phyloP scores from a whole-genome alignment of 2,113 vertebrate genomes.

The Acanthisitta chloris region DNA sequence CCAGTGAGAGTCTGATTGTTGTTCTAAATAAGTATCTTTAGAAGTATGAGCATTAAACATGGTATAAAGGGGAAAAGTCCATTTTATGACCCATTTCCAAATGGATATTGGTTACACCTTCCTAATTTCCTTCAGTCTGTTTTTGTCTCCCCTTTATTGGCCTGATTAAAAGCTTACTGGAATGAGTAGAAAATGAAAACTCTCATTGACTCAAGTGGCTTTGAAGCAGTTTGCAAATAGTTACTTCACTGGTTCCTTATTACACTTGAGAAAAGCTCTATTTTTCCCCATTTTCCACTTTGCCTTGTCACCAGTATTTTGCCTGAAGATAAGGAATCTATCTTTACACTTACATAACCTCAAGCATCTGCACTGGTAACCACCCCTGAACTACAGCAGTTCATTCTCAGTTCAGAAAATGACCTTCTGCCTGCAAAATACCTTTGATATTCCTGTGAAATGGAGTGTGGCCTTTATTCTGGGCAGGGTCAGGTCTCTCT shows the following conservation, averaged over 20 bases:
- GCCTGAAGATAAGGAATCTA: neutral
- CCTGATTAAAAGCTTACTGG: constrained; percentile 5
- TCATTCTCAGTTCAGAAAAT: neutral
- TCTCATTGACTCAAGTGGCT: neutral
- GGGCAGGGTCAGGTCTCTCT: fast-evolving
- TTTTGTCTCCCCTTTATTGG: neutral
- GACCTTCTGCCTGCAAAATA: neutral
- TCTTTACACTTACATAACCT: neutral
- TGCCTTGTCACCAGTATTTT: neutral
- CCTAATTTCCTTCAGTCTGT: neutral
- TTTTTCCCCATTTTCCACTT: neutral
- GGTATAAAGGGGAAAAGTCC: neutral
- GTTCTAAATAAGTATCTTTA: neutral
- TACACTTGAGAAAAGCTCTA: neutral
- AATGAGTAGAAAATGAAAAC: constrained; percentile 1
- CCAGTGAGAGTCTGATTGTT: neutral
- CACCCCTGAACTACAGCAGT: neutral
- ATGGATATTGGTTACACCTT: neutral
- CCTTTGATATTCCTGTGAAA: neutral
- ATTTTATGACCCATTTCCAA: neutral
- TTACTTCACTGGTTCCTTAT: neutral
- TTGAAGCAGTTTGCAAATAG: neutral
- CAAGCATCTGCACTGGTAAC: neutral
- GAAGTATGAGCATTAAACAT: neutral
- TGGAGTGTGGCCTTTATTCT: neutral